Evolutionary conservation across 2,888 invertebrate species (phyloP).

Genomic region (Nebria brevicollis): DNA sequence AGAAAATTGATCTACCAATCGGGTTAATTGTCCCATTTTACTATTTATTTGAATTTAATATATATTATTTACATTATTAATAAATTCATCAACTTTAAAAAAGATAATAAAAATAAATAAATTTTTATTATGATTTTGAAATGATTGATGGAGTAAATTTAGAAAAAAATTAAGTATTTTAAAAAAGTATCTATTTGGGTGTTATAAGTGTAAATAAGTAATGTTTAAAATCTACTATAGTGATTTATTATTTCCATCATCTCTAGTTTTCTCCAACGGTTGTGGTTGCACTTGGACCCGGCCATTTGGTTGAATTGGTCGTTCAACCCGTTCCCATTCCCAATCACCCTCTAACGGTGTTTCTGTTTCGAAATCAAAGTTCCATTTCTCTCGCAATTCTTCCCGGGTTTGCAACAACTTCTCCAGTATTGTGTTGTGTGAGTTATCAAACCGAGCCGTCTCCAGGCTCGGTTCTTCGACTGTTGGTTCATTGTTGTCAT

Average conservation of each 20-base stretch:
- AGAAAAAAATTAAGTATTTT: not conserved
- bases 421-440: slow-evolving; percentile 10
- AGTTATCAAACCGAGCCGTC: slow-evolving; percentile 13
- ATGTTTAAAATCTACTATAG: slow-evolving; percentile 5
- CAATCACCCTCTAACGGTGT: slow-evolving; percentile 63
- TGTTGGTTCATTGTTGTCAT: slow-evolving; percentile 51
- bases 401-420: slow-evolving; percentile 32
- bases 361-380: slow-evolving; percentile 69
- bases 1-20: too few species aligned
- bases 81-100: too few species aligned
- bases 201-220: slow-evolving; percentile 8
- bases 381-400: slow-evolving; percentile 64
- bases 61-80: too few species aligned
- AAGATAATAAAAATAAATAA: too few species aligned
- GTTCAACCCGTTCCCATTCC: slow-evolving; percentile 62
- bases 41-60: too few species aligned
- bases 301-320: not conserved
- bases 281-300: not conserved
- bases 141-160: too few species aligned
- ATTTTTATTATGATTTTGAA: too few species aligned
- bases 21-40: too few species aligned
- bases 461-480: not conserved
- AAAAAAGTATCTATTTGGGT: not conserved
- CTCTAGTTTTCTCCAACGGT: slow-evolving; percentile 4
- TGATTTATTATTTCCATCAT: slow-evolving; percentile 13